phyloP scores from a whole-genome alignment of 2,797 vertebrate species.

The Serranus cabrilla region DNA sequence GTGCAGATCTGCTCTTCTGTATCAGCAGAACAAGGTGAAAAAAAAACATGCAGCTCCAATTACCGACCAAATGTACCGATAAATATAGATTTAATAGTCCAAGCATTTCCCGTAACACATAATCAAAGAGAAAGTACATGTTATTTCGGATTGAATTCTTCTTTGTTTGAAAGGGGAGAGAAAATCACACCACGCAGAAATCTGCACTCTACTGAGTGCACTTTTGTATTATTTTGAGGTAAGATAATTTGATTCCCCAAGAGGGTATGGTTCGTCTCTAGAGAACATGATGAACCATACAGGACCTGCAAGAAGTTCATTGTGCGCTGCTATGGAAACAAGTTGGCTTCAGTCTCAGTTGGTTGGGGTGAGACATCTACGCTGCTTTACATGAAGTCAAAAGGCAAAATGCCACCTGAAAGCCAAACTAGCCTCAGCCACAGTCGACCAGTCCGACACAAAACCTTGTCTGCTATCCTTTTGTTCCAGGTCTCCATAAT shows the following conservation, averaged over 20 bases:
- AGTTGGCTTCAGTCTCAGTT: slow-evolving; percentile 24
- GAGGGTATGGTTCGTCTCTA: not conserved
- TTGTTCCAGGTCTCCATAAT: not conserved
- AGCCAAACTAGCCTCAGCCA: slow-evolving; percentile 20
- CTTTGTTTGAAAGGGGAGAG: no score
- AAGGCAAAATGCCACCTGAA: slow-evolving; percentile 20
- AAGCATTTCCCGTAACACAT: no score
- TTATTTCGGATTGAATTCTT: no score
- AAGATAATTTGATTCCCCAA: not conserved
- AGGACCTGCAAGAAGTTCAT: slow-evolving; percentile 29
- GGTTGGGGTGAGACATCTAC: slow-evolving; percentile 22
- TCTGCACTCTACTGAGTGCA: no score
- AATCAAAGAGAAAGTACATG: no score
- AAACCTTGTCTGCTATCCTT: slow-evolving; percentile 12
- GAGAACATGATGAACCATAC: slow-evolving; percentile 15
- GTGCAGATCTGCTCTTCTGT: no score
- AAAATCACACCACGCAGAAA: no score
- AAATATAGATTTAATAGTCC: no score
- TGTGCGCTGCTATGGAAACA: slow-evolving; percentile 63
- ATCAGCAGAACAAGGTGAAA: no score
- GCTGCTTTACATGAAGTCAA: slow-evolving; percentile 53
- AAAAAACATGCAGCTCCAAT: no score
- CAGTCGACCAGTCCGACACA: not conserved
- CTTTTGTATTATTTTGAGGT: not conserved
- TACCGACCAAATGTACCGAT: no score